Evolutionary conservation across 2,888 invertebrate species (phyloP), one percentile per base, ranked within the genome.

Genomic region (Eilema depressum): DNA sequence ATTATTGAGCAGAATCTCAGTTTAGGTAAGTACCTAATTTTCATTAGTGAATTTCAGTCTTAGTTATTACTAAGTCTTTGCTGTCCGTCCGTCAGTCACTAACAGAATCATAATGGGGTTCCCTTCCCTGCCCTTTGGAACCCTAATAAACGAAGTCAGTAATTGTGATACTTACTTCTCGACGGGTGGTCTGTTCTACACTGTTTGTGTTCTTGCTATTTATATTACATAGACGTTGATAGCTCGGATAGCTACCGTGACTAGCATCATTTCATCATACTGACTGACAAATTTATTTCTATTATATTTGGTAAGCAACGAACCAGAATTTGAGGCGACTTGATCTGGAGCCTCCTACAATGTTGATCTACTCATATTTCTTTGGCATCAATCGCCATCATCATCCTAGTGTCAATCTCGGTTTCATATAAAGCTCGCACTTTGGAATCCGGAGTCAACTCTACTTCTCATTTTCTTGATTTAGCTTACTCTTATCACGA

Each of bases 151-250:
- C 77, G 76, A 64, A 41, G 69, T 83, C 81, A 78, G 83, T 80
- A 86, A 53, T 86, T 28, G 81, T 70, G 77, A 80, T 81, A 81
- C 76, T 63, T 23, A 25, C 71, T 69, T 47, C 77, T 47, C 75
- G 57, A 75, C 82, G 78, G 84, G 87, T 83, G 86, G 85, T 80
- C 80, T 68, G 28, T 41, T 60, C 37, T 64, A 47, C 65, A 53
- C n/a, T 70, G 56, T 69, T 71, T 73, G 60, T 74, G 73, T 80
- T 65, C 71, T 71, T 75, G 25, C 41, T 62, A 65, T 80, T 69
- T 71, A 67, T 64, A 71, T 75, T 75, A 71, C 66, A 75, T 74
- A 80, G 75, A 80, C 61, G 64, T 75, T 77, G 74, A 75, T 69
- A 68, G 68, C 70, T 65, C 47, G 59, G 70, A 71, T 68, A 41